These are phyloP conservation scores for Ophion ventricosus DNA, from an alignment of 2,888 invertebrate species.

Conservation along the genomic window DNA sequence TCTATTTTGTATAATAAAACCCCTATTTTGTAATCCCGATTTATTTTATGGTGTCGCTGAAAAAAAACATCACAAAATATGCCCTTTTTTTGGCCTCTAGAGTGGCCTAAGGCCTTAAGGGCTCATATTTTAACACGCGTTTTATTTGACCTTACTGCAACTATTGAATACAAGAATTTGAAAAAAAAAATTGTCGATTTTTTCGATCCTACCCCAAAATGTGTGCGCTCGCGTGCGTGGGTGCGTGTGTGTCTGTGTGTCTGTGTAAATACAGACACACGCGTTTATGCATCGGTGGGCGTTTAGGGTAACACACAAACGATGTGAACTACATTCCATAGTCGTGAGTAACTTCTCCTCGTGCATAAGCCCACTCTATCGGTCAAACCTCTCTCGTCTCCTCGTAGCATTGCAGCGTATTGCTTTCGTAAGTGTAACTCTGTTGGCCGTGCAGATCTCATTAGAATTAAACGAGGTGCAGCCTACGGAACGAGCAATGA, in stretches of 20 bases:
- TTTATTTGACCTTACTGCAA: too few relatives aligned
- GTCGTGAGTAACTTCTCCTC: constrained; percentile 71
- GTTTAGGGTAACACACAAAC: constrained; percentile 68
- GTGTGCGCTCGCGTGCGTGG: background rate
- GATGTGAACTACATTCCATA: constrained; percentile 75
- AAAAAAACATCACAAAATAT: too few relatives aligned
- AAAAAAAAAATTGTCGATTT: too few relatives aligned
- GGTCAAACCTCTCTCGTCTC: constrained; percentile 54
- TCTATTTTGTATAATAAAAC: too few relatives aligned
- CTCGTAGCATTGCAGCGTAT: constrained; percentile 15
- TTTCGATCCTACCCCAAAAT: too few relatives aligned
- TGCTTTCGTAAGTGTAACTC: constrained; percentile 15
- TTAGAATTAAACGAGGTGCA: constrained; percentile 63
- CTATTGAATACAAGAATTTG: too few relatives aligned
- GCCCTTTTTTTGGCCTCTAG: too few relatives aligned
- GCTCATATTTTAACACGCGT: too few relatives aligned
- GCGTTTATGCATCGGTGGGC: constrained; percentile 54
- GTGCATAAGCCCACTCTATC: constrained; percentile 51
- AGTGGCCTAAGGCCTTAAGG: too few relatives aligned
- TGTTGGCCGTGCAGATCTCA: constrained; percentile 70
- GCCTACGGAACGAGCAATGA: constrained; percentile 53
- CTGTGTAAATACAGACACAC: background rate
- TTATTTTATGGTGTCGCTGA: too few relatives aligned
- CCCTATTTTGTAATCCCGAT: too few relatives aligned
- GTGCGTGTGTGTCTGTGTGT: background rate